Evolutionary conservation across 2,888 invertebrate species (phyloP).

Genomic region (Ctena decussata): DNA sequence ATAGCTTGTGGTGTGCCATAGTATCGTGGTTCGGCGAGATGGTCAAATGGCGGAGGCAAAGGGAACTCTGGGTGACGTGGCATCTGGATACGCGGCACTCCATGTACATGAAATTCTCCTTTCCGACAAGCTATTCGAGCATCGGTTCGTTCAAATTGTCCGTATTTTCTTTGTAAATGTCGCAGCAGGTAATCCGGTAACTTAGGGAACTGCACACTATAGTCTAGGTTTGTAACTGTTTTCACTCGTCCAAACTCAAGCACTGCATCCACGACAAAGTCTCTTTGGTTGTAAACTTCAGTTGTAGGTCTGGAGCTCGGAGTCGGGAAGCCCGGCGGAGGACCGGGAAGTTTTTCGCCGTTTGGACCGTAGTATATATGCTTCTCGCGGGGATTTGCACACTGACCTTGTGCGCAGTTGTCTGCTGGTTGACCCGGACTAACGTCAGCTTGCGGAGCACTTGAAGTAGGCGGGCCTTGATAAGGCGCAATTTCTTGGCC

Average conservation of each 20-base stretch:
- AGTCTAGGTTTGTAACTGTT: slow-evolving; percentile 46
- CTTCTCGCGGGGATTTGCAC: neutral
- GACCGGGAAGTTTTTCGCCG: slow-evolving; percentile 65
- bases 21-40: neutral
- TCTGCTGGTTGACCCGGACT: neutral
- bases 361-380: slow-evolving; percentile 68
- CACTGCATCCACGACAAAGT: slow-evolving; percentile 64
- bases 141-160: slow-evolving; percentile 46
- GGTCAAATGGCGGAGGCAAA: neutral
- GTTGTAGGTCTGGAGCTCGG: neutral
- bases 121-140: slow-evolving; percentile 57
- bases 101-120: slow-evolving; percentile 64
- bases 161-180: slow-evolving; percentile 59
- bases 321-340: slow-evolving; percentile 23
- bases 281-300: slow-evolving; percentile 11
- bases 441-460: neutral
- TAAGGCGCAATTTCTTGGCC: neutral
- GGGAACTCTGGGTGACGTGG: neutral
- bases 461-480: neutral
- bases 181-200: slow-evolving; percentile 62
- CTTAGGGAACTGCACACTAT: slow-evolving; percentile 51
- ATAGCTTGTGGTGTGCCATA: neutral
- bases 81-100: slow-evolving; percentile 52
- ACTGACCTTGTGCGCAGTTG: too few relatives aligned
- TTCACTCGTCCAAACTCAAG: slow-evolving; percentile 59